Conservation (phyloP, 2,888 invertebrate species). For the Clistopyga incitator region DNA sequence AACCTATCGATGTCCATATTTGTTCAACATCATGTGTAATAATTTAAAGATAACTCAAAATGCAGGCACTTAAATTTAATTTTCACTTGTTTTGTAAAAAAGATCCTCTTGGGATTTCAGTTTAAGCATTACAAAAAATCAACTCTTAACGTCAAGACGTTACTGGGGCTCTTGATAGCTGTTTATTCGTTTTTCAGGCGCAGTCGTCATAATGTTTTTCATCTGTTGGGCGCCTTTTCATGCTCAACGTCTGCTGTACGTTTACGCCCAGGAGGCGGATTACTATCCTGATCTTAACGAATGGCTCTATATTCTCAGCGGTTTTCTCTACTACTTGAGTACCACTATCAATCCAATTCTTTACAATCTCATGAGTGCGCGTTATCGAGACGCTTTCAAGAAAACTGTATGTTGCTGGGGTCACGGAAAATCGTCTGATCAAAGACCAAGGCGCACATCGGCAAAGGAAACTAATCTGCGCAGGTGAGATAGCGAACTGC, state of each 20-base stretch:
- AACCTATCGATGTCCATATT: no score
- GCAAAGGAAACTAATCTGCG: conserved; percentile 41
- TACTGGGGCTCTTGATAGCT: not conserved
- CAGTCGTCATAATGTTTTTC: conserved; percentile 97
- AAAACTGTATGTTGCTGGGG: conserved; percentile 88
- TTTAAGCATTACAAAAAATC: not conserved
- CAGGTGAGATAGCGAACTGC: conserved; percentile 53
- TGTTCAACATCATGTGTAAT: no score
- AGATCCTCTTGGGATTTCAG: not conserved
- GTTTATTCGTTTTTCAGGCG: conserved; percentile 86
- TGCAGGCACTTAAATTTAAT: no score
- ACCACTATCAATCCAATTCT: conserved; percentile 95
- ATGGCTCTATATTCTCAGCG: conserved; percentile 92
- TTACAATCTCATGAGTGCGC: conserved; percentile 92
- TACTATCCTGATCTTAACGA: conserved; percentile 90
- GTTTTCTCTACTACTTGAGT: conserved; percentile 92
- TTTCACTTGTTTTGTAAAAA: no score
- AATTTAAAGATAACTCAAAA: no score
- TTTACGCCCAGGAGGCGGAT: conserved; percentile 88
- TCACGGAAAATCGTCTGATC: not conserved
- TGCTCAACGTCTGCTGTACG: conserved; percentile 93
- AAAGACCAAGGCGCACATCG: conserved; percentile 70
- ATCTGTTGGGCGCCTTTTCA: conserved; percentile 99
- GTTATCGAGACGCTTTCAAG: conserved; percentile 92
- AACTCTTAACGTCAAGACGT: not conserved